A percentile compares a stretch with the other conserved stretches of the same genome.
Conservation (phyloP, 1,140 invertebrate species). For the Solenopsis fugax region DNA sequence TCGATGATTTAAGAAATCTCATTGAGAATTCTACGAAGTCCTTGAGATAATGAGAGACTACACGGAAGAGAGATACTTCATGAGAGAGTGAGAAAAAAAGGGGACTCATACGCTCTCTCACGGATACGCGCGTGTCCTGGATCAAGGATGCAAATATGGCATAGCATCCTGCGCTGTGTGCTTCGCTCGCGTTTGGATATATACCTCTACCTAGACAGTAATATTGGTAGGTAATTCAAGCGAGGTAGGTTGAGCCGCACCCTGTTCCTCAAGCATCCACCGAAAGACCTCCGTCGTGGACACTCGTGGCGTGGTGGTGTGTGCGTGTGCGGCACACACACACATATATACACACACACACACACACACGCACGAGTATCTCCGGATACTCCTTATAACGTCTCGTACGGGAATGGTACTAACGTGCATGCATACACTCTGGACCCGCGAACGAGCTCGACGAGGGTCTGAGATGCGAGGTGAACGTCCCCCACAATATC, state of each 20-base stretch:
- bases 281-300: slow-evolving; percentile 59
- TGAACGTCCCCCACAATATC: slow-evolving; percentile 84
- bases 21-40: slow-evolving; percentile 3
- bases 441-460: slow-evolving; percentile 68
- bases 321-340: not conserved
- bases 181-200: slow-evolving; percentile 75
- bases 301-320: slow-evolving; percentile 19
- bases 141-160: slow-evolving; percentile 83
- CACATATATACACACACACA: not conserved
- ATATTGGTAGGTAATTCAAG: slow-evolving; percentile 84
- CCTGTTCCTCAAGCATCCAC: slow-evolving; percentile 84
- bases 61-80: not conserved
- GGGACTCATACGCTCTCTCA: slow-evolving; percentile 61
- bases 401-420: slow-evolving; percentile 67
- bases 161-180: slow-evolving; percentile 76
- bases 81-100: slow-evolving; percentile 8
- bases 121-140: slow-evolving; percentile 79
- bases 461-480: slow-evolving; percentile 80
- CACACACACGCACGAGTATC: not conserved
- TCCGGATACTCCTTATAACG: slow-evolving; percentile 70
- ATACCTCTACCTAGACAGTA: slow-evolving; percentile 81
- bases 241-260: slow-evolving; percentile 84
- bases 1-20: slow-evolving; percentile 14
- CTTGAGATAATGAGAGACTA: slow-evolving; percentile 22
- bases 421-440: slow-evolving; percentile 66